A percentile compares a stretch with the other conserved stretches of the same genome.
Evolutionary conservation across 2,797 vertebrate species (phyloP).

Genomic region (Spheniscus humboldti): DNA sequence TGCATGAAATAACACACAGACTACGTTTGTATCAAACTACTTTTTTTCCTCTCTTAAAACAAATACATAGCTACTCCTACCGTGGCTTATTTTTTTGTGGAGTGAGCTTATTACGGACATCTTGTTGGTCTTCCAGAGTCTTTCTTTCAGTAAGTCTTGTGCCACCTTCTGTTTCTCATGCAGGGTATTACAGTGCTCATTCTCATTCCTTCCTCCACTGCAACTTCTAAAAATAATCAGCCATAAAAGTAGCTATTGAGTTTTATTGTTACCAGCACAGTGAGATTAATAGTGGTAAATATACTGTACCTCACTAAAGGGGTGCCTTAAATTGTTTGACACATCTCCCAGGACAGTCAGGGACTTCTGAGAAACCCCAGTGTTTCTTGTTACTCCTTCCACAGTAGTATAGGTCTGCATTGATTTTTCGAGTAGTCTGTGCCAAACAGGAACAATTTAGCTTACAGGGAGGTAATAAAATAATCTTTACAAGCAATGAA

Average conservation of each 20-base stretch:
- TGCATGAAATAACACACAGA: background rate
- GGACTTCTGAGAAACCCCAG: slow-evolving; percentile 55
- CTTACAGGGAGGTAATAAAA: slow-evolving; percentile 34
- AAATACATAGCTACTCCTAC: background rate
- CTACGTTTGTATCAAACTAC: background rate
- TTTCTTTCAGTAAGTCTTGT: background rate
- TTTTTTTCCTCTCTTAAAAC: background rate
- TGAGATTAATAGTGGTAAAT: slow-evolving; percentile 35
- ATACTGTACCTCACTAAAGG: slow-evolving; percentile 15
- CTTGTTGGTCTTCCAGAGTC: background rate
- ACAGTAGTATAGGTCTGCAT: background rate
- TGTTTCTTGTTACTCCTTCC: slow-evolving; percentile 53
- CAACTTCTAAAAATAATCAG: slow-evolving; percentile 42
- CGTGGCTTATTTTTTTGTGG: background rate
- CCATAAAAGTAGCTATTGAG: slow-evolving; percentile 11
- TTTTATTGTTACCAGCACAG: slow-evolving; percentile 36
- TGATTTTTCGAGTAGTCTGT: slow-evolving; percentile 59
- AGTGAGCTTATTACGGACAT: background rate
- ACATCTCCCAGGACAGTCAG: slow-evolving; percentile 12
- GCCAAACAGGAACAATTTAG: slow-evolving; percentile 59
- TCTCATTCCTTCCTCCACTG: background rate
- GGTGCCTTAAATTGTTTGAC: slow-evolving; percentile 32
- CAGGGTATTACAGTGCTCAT: background rate
- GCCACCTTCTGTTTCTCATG: background rate
- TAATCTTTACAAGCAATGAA: slow-evolving; percentile 14